A percentile compares a stretch with the other conserved stretches of the same genome.
Evolutionary conservation across 2,888 invertebrate species (phyloP).

Genomic region (Pristionchus fissidentatus): DNA sequence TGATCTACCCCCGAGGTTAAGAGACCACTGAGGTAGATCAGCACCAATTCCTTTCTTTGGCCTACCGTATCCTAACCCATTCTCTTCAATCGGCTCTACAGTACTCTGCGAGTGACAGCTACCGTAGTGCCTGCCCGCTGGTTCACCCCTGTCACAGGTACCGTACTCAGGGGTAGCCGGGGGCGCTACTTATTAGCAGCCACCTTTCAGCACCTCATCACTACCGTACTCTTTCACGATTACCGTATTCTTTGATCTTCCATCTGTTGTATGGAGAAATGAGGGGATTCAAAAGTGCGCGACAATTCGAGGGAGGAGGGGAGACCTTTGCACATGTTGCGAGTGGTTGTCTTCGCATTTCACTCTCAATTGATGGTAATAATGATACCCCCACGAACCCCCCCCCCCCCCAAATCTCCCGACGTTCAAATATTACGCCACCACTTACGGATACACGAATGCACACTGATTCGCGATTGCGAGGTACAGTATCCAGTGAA

Average conservation of each 20-base stretch:
- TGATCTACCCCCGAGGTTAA: neutral
- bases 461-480: neutral
- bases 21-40: neutral
- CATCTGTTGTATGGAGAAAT: slow-evolving; percentile 4
- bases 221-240: too few species aligned
- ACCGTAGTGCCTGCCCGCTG: too few species aligned
- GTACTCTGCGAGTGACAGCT: too few species aligned
- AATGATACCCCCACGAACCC: neutral
- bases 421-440: slow-evolving; percentile 34
- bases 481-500: neutral
- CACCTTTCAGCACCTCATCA: slow-evolving; percentile 17
- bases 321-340: slow-evolving; percentile 33
- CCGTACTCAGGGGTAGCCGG: neutral
- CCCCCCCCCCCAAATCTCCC: neutral
- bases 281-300: slow-evolving; percentile 36
- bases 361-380: too few species aligned
- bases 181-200: neutral
- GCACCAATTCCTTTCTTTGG: neutral
- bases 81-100: too few species aligned
- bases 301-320: slow-evolving; percentile 14
- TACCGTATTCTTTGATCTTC: slow-evolving; percentile 40
- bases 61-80: too few species aligned
- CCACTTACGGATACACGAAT: slow-evolving; percentile 2
- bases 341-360: slow-evolving; percentile 18
- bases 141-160: neutral